Evolutionary conservation across 2,113 vertebrate genomes (phyloP).

Genomic region (Dolichotis patagonum): DNA sequence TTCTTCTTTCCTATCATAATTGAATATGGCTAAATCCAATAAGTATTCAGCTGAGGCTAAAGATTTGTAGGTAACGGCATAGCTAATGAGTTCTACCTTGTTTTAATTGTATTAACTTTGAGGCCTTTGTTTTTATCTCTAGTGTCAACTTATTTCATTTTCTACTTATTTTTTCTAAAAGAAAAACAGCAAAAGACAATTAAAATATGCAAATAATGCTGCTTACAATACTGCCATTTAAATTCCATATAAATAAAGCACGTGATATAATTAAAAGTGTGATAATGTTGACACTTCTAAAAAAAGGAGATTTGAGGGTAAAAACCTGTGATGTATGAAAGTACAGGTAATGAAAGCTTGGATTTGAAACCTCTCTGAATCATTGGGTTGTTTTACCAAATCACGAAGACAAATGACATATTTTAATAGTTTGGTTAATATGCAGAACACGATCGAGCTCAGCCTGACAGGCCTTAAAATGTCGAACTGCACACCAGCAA

Average conservation of each 20-base stretch:
- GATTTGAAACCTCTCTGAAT: not conserved
- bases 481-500: not conserved
- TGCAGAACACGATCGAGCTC: not conserved
- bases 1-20: not conserved
- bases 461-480: not conserved
- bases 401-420: conserved; percentile 19
- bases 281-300: not conserved
- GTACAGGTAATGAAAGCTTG: conserved; percentile 14
- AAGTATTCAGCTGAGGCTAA: not conserved
- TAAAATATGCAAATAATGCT: conserved; percentile 57
- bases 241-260: not conserved
- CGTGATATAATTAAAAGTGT: not conserved
- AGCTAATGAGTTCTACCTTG: not conserved
- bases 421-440: conserved; percentile 37
- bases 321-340: conserved; percentile 4
- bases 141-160: not conserved
- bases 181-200: conserved; percentile 47
- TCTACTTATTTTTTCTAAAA: conserved; percentile 31
- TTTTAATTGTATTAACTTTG: not conserved
- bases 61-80: not conserved
- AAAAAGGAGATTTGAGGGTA: not conserved
- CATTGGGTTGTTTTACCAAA: not conserved
- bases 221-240: not conserved
- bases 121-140: conserved; percentile 50
- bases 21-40: not conserved